These are phyloP conservation scores for Varanus salvator DNA, from an alignment of 2,113 vertebrate genomes.

Conservation along the genomic window DNA sequence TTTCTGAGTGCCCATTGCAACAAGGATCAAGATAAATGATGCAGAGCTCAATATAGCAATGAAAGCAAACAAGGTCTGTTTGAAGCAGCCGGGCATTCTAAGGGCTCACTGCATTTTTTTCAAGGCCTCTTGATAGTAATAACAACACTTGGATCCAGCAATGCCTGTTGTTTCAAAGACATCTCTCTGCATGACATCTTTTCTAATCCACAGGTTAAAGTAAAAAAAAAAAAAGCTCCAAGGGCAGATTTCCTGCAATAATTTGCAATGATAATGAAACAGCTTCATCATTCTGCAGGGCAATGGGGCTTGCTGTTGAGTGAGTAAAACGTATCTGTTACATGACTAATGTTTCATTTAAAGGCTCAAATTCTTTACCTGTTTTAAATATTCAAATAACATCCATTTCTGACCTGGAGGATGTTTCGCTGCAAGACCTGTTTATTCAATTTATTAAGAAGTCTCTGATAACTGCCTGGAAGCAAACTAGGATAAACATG, in stretches of 20 bases:
- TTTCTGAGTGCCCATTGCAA: slow-evolving; percentile 86
- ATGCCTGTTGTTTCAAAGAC: background rate
- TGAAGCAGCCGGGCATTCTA: slow-evolving; percentile 92
- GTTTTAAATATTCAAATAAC: slow-evolving; percentile 64
- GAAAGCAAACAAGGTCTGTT: slow-evolving; percentile 85
- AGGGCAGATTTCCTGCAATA: slow-evolving; percentile 18
- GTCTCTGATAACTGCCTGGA: accelerated
- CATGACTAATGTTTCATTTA: slow-evolving; percentile 74
- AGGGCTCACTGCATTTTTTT: slow-evolving; percentile 52
- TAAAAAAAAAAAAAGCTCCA: background rate
- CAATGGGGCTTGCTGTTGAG: slow-evolving; percentile 30
- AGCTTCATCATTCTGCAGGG: slow-evolving; percentile 2
- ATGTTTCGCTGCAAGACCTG: background rate
- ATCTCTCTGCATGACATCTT: slow-evolving; percentile 1
- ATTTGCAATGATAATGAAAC: slow-evolving; percentile 37
- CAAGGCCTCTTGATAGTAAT: slow-evolving; percentile 55
- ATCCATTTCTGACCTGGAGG: slow-evolving; percentile 10
- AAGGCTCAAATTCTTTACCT: slow-evolving; percentile 64
- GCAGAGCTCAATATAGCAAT: slow-evolving; percentile 85
- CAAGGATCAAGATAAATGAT: slow-evolving; percentile 84
- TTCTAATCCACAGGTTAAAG: slow-evolving; percentile 28
- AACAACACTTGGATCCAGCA: background rate
- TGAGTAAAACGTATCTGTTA: slow-evolving; percentile 66
- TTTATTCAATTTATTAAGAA: no score
- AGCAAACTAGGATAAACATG: accelerated